Conservation (phyloP, 1,140 invertebrate species). For the Lethocerus indicus region DNA sequence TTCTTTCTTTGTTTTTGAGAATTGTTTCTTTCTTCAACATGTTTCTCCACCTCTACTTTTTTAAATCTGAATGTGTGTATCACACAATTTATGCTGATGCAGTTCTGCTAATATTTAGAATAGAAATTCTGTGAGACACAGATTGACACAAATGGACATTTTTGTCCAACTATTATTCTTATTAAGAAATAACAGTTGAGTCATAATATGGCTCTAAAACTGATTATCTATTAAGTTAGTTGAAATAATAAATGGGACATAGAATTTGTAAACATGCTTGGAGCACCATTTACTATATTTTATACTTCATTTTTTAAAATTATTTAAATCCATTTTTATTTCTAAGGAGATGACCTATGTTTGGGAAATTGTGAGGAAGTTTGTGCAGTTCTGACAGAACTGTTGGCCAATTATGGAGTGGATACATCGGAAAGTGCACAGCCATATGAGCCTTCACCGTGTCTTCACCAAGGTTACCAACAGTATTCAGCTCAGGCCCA, state of each 20-base stretch:
- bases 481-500: not conserved
- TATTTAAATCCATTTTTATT: not conserved
- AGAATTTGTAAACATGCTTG: too few species aligned
- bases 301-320: conserved; percentile 3
- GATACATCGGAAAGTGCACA: not conserved
- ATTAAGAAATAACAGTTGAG: not conserved
- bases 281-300: not conserved
- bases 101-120: too few species aligned
- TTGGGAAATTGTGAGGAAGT: conserved; percentile 13
- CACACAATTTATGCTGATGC: too few species aligned
- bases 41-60: too few species aligned
- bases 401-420: conserved; percentile 10
- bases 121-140: not conserved
- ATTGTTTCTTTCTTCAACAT: too few species aligned
- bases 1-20: too few species aligned
- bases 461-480: not conserved
- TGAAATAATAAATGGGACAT: not conserved
- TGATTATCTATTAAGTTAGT: not conserved
- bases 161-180: not conserved
- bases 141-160: not conserved
- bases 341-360: conserved; percentile 12
- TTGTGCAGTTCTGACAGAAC: conserved; percentile 10
- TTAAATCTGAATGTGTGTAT: too few species aligned
- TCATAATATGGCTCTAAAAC: not conserved
- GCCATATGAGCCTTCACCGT: not conserved